These are phyloP conservation scores for Nerophis ophidion DNA, from an alignment of 2,113 vertebrate species.

Conservation along the genomic window DNA sequence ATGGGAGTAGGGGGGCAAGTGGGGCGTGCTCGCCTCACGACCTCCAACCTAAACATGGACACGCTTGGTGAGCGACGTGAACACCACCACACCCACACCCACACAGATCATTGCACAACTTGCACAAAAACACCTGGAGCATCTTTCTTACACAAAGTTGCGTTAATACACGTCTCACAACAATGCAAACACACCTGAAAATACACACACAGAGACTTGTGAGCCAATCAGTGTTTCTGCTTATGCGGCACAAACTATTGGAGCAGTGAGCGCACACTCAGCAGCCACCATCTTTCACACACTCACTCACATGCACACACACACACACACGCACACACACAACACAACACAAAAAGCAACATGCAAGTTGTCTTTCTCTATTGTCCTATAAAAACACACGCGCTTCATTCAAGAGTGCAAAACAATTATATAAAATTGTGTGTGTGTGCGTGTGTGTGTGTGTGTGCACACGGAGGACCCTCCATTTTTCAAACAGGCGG, in stretches of 20 bases:
- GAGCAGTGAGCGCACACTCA: slow-evolving; percentile 51
- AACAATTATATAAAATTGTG: slow-evolving; percentile 7
- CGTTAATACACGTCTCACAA: slow-evolving; percentile 4
- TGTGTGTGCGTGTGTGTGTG: neutral
- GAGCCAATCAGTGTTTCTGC: slow-evolving; percentile 57
- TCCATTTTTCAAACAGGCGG: slow-evolving; percentile 53
- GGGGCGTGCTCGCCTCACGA: slow-evolving; percentile 46
- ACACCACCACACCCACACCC: slow-evolving; percentile 22
- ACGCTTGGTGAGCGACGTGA: slow-evolving; percentile 29
- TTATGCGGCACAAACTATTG: slow-evolving; percentile 49
- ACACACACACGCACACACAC: neutral
- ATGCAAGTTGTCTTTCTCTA: neutral
- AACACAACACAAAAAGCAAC: neutral
- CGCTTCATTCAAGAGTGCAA: slow-evolving; percentile 5
- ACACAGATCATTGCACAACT: slow-evolving; percentile 15
- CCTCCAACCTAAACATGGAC: slow-evolving; percentile 61
- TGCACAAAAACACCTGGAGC: slow-evolving; percentile 32
- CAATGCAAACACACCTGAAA: slow-evolving; percentile 7
- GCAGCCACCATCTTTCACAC: slow-evolving; percentile 23
- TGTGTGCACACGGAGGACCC: slow-evolving; percentile 40
- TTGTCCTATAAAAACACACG: slow-evolving; percentile 1
- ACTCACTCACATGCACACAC: slow-evolving; percentile 1
- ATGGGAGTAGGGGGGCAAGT: slow-evolving; percentile 27
- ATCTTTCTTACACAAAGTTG: neutral
- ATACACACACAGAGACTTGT: slow-evolving; percentile 37